These are phyloP conservation scores for Sebastes baramenuke DNA, from an alignment of 2,797 vertebrate genomes.

Conservation along the genomic window DNA sequence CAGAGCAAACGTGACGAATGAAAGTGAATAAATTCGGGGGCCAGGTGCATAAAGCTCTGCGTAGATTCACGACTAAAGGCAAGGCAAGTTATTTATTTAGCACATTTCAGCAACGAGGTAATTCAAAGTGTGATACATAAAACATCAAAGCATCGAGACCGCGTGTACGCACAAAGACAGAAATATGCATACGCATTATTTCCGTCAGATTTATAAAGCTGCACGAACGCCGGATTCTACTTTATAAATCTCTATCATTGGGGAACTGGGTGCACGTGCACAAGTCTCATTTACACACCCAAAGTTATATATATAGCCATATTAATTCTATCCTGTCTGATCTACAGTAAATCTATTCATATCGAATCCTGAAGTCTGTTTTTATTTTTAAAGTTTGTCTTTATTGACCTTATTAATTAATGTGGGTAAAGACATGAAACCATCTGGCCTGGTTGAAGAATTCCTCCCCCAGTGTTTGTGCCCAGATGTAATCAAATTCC, in stretches of 20 bases:
- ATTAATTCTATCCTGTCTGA: no score
- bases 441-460: no score
- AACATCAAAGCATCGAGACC: neutral
- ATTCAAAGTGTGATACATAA: neutral
- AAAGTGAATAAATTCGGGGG: neutral
- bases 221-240: neutral
- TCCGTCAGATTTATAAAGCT: neutral
- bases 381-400: no score
- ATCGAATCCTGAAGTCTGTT: no score
- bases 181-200: neutral
- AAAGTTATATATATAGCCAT: no score
- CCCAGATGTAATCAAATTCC: no score
- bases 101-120: neutral
- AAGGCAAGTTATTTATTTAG: neutral
- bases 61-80: neutral
- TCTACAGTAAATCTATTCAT: no score
- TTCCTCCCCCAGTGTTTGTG: no score
- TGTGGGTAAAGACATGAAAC: no score
- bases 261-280: neutral
- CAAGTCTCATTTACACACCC: neutral
- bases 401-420: no score
- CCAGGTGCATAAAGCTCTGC: neutral
- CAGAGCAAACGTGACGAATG: neutral
- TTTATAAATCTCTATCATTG: neutral
- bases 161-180: neutral